Evolutionary conservation across 1,140 invertebrate genomes (phyloP), one percentile per base, ranked within the genome.

Genomic region (Ladona fulva): DNA sequence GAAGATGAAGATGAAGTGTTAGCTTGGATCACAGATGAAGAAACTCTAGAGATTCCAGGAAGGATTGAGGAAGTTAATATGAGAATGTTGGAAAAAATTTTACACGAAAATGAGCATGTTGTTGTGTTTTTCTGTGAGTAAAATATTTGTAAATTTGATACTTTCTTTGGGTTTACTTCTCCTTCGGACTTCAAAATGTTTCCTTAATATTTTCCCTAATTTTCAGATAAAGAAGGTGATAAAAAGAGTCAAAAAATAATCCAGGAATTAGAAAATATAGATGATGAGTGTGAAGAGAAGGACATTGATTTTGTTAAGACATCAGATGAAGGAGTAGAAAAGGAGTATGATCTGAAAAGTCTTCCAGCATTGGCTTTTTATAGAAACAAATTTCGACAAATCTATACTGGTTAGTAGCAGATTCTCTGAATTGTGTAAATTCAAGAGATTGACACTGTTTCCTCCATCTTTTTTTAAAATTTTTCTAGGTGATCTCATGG

Each of bases 231-330:
- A 82, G 94, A 96, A 86, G 92, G 92, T 10, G 94, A 96, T 82
- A 95, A 96, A 82, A 94, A 94, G 82, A 94, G 94, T 73, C 93
- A 94, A 80, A 95, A 94, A 82, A 96, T 97, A 78, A 87, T 97
- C 0, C 90, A 91, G 81, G 95, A 97, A 85, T 83, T 98, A 66
- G 96, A 98, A 85, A 96, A 97, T 81, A 97, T 98, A 82, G 95
- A 97, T 82, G 95, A 97, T 82, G 95, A 97, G 82, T 96, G 94
- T 83, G 95, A 97, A 86, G 92, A 95, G 82, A 92, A 95, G 84
- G 93, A 95, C 80, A 96, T 97, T 80, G 93, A 95, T 83, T 97
- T 97, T 84, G 92, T 97, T 0, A 97, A 97, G 85, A 96, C 95
- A 80, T 96, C 94, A 14, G 95, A 97, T 83, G 91, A 94, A 42